Base-by-base conservation (phyloP, 2,797 vertebrate species). In the Falco cherrug region DNA sequence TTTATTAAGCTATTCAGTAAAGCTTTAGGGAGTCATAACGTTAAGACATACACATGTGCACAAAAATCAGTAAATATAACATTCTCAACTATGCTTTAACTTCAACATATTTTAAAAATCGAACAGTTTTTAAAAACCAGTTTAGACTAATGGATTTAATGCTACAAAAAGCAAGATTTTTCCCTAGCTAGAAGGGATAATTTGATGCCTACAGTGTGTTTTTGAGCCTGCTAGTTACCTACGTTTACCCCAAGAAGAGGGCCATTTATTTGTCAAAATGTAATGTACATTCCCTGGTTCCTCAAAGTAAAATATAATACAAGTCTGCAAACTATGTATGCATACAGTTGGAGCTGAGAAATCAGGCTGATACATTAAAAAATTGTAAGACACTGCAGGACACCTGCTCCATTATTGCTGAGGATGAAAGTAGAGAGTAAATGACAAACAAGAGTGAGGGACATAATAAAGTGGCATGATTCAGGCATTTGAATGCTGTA, bases 21-120 rank as follows among this genome's bases (percentile, higher is more conserved):
- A 88, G 39, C 17, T 77, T 29, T 79, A 29, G 11, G 20, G 59
- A 83, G 11, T 41, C 54, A 6, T 22, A 82, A 63, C 13, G 48
- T 64, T 47, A 68, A 64, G 33, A 73, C 16, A 73, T 25, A 33
- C 1, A 16, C 15, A 20, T 4, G 10, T 0, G 0, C 16, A 76
- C 13, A 88, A 77, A 81, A 86, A 47, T 39, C 48, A 59, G 33
- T n/a, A 82, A 79, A 73, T 37, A 80, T 16, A n/a, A 47, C 24
- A 35, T 28, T 77, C n/a, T 39, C 39, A 77, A 39, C 39, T 43
- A 61, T 15, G 21, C 33, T 57, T 69, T 69, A 73, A 54, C 4
- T 21, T 56, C 19, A 89, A 65, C 5, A 8, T 63, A 39, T 33
- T 80, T 76, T 83, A 1, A 43, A 79, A 89, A 76, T 3, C 5